Evolutionary conservation across 2,797 vertebrate genomes (phyloP).

Genomic region (Rhinatrema bivittatum): DNA sequence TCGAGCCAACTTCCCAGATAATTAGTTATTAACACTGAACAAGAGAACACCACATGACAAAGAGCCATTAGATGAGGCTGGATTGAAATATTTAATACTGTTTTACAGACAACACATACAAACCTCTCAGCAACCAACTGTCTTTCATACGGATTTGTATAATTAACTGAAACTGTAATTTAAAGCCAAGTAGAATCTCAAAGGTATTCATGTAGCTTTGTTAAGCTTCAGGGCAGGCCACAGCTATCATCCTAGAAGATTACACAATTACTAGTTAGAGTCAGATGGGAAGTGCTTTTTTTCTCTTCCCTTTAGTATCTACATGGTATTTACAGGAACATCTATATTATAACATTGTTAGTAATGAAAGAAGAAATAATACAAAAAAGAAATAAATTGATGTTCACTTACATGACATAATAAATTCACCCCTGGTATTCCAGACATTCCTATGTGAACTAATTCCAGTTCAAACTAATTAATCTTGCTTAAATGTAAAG

Average conservation of each 20-base stretch:
- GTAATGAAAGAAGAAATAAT: not conserved
- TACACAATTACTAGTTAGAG: not conserved
- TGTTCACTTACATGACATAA: not conserved
- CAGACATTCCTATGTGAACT: no score
- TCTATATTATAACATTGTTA: not conserved
- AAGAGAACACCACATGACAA: conserved; percentile 28
- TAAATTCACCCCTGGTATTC: not conserved
- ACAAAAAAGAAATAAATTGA: not conserved
- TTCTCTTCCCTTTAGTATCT: not conserved
- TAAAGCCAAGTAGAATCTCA: conserved; percentile 9
- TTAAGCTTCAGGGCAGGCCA: not conserved
- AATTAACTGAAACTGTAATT: conserved; percentile 18
- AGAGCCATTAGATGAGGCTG: conserved; percentile 18
- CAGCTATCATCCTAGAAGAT: not conserved
- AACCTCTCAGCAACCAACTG: conserved; percentile 9
- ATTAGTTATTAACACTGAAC: conserved; percentile 30
- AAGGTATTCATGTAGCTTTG: conserved; percentile 4
- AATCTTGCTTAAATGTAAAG: no score
- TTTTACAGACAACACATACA: not conserved
- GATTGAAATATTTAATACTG: conserved; percentile 16
- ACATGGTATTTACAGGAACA: no score
- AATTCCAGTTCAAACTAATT: no score
- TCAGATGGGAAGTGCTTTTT: not conserved
- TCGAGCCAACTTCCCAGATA: conserved; percentile 24
- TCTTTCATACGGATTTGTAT: conserved; percentile 4